Percentiles rank a stretch among this genome's conserved stretches.
Conservation (phyloP, 2,113 vertebrate species). For the Apodemus sylvaticus region DNA sequence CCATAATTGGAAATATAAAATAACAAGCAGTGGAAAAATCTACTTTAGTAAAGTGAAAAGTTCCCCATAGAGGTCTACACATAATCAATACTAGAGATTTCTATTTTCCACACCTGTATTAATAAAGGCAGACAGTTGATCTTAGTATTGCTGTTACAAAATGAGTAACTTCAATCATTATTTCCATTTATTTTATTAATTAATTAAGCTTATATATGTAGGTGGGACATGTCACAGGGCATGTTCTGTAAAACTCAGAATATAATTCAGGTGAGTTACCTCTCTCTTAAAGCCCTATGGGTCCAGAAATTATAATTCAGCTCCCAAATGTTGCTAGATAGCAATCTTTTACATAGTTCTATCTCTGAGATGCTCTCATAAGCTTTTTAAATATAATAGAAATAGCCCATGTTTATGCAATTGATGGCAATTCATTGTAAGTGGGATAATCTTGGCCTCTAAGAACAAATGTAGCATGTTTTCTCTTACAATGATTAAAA, state of each 20-base stretch:
- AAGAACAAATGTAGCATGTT: not conserved
- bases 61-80: not conserved
- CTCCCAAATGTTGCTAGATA: not conserved
- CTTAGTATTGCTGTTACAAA: not conserved
- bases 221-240: not conserved
- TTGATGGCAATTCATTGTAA: not conserved
- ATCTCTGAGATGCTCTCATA: not conserved
- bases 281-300: not conserved
- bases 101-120: not conserved
- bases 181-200: not conserved
- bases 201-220: not conserved
- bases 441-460: not conserved
- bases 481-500: not conserved
- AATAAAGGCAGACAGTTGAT: fast-evolving
- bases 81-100: not conserved
- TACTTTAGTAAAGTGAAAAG: not conserved
- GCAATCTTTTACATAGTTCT: not conserved
- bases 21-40: not conserved
- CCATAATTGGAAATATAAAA: not conserved
- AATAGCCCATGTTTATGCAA: not conserved
- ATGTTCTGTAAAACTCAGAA: not conserved
- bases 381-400: not conserved
- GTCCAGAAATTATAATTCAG: no score
- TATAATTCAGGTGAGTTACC: not conserved
- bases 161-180: not conserved